Conservation (phyloP, 1,140 invertebrate genomes). For the Meloidogyne hapla region DNA sequence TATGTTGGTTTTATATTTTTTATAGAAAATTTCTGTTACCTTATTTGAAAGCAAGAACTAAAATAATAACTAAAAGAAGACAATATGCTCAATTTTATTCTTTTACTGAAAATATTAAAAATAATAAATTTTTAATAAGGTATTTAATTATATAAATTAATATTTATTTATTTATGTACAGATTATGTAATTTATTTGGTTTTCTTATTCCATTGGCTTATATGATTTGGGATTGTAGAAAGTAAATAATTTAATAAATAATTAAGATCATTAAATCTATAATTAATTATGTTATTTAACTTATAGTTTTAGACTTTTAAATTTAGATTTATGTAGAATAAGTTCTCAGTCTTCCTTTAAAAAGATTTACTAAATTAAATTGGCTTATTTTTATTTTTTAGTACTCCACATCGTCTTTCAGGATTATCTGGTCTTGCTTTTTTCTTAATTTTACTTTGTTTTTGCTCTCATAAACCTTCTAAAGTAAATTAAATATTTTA, state of each 20-base stretch:
- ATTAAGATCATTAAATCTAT: no score
- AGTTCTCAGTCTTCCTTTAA: no score
- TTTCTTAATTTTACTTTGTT: conserved; percentile 62
- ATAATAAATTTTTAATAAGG: no score
- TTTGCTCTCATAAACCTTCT: conserved; percentile 56
- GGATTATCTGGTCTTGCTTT: conserved; percentile 61
- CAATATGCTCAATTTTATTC: not conserved
- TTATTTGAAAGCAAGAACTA: conserved; percentile 9
- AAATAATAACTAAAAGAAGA: conserved; percentile 5
- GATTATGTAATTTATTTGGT: no score
- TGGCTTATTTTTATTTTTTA: not conserved
- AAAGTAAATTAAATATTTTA: conserved; percentile 17
- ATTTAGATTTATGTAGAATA: no score
- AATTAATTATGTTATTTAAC: no score
- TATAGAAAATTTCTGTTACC: conserved; percentile 3
- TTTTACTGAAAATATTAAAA: not conserved
- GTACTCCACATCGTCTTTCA: conserved; percentile 67
- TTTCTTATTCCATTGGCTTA: no score
- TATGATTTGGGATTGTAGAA: no score
- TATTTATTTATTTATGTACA: not conserved
- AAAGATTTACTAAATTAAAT: no score
- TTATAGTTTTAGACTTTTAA: no score
- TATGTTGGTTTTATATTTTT: conserved; percentile 21
- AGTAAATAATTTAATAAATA: no score
- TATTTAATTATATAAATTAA: not conserved